Evolutionary conservation across 2,797 vertebrate species (phyloP), one percentile per base, ranked within the genome.

Genomic region (Epinephelus coioides): DNA sequence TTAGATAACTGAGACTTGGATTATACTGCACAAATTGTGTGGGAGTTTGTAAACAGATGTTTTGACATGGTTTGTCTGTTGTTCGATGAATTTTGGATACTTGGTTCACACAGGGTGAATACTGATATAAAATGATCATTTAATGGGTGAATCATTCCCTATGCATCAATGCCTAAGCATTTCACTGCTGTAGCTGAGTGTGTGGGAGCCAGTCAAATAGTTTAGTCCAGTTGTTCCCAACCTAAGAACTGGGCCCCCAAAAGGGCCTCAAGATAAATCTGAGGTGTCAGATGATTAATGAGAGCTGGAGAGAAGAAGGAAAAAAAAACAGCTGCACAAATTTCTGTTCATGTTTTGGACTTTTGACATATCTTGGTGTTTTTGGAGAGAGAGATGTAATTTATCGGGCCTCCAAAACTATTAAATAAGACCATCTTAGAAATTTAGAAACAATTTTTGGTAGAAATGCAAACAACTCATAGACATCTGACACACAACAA

Each of bases 201-300:
- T 56, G 10, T 7, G n/a, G 44, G 6, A 64, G 43, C 21, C 11
- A 1, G 49, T 70, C 21, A 30, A 21, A 34, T 34, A 34, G 13
- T 49, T 51, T 18, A 49, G 12, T 57, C 11, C 21, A 75, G 46
- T 59, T 38, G 10, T 63, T 63, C 27, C 57, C 40, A 56, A n/a
- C 34, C 19, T 2, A 55, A 17, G 27, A 6, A 38, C 14, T 51
- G 44, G 27, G 40, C 3, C 23, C 18, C 9, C 53, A 12, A 27
- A 23, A 23, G 59, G 21, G 19, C 11, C 34, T 44, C 4, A 50
- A 19, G 53, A 40, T 61, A 47, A 56, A 63, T 73, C 17, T 62
- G 9, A 62, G n/a, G 49, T 14, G 19, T 46, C 53, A 49, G 15
- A 51, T 71, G 38, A 73, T n/a, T 59, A 51, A 64, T 61, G 15